Conservation (phyloP, 37 sponge, comb jelly and placozoan genomes). For the Hormiphora californensis region DNA sequence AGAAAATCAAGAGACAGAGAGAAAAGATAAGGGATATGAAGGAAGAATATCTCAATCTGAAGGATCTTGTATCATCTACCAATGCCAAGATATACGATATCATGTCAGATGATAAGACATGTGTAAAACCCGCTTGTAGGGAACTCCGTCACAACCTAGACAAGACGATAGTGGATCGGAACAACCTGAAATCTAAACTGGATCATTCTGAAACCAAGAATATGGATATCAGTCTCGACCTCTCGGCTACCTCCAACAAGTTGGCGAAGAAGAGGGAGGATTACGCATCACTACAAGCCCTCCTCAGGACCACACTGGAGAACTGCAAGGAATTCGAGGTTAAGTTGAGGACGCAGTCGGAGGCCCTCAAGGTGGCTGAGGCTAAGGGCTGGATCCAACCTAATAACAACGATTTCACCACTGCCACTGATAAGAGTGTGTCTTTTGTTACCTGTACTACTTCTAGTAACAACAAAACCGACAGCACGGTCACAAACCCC, state of each 20-base stretch:
- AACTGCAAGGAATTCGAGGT: slow-evolving; percentile 1
- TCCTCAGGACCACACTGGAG: not conserved
- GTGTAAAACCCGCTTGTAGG: not conserved
- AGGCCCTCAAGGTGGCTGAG: not conserved
- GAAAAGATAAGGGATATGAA: not conserved
- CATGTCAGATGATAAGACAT: not conserved
- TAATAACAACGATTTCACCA: too few relatives aligned
- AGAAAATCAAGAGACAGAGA: not conserved
- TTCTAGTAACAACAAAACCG: too few relatives aligned
- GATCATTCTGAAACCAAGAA: not conserved
- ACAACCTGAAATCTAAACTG: not conserved
- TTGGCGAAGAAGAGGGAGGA: not conserved
- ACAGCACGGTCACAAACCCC: too few relatives aligned
- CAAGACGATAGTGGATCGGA: not conserved
- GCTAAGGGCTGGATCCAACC: not conserved
- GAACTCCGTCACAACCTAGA: slow-evolving; percentile 5
- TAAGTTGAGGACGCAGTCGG: not conserved
- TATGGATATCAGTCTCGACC: not conserved
- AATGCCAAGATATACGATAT: slow-evolving; percentile 11
- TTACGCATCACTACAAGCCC: not conserved
- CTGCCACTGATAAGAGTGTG: too few relatives aligned
- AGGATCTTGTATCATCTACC: not conserved
- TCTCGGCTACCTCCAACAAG: not conserved
- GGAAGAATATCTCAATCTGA: not conserved
- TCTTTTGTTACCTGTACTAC: too few relatives aligned